These are phyloP conservation scores for Cyphomyrus plagiostoma DNA, from an alignment of 2,113 vertebrate genomes.

Conservation along the genomic window DNA sequence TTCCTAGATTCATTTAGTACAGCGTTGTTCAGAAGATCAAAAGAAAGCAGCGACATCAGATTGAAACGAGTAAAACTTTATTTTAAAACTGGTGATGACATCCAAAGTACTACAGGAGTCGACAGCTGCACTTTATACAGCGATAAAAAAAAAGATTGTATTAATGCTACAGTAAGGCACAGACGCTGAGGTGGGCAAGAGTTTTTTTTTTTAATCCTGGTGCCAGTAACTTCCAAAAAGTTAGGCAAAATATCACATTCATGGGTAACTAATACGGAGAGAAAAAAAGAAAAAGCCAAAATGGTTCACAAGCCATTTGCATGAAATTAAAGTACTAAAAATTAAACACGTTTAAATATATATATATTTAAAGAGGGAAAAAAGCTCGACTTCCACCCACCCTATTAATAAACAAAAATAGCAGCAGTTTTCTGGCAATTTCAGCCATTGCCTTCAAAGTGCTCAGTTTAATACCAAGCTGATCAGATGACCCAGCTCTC, in stretches of 20 bases:
- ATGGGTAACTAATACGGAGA: background rate
- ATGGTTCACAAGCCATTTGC: background rate
- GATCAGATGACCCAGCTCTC: constrained; percentile 54
- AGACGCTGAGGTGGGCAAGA: background rate
- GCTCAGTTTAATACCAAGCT: constrained; percentile 69
- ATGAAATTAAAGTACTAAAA: background rate
- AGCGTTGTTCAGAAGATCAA: background rate
- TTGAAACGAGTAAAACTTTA: background rate
- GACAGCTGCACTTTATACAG: background rate
- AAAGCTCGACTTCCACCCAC: background rate
- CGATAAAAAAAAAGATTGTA: background rate
- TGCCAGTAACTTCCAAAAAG: background rate
- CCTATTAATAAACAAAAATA: constrained; percentile 45
- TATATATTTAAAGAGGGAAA: background rate
- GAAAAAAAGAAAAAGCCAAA: background rate
- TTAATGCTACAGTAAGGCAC: constrained; percentile 11
- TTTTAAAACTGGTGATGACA: background rate
- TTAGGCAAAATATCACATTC: background rate
- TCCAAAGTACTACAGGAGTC: background rate
- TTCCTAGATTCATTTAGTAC: background rate
- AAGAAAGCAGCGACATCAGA: background rate
- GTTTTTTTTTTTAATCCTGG: background rate
- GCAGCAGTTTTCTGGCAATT: constrained; percentile 73
- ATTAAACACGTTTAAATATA: background rate
- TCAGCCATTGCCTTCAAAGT: constrained; percentile 76